Evolutionary conservation across 2,888 invertebrate species (phyloP), one percentile per base, ranked within the genome.

Genomic region (Zhengitettix transpicula): DNA sequence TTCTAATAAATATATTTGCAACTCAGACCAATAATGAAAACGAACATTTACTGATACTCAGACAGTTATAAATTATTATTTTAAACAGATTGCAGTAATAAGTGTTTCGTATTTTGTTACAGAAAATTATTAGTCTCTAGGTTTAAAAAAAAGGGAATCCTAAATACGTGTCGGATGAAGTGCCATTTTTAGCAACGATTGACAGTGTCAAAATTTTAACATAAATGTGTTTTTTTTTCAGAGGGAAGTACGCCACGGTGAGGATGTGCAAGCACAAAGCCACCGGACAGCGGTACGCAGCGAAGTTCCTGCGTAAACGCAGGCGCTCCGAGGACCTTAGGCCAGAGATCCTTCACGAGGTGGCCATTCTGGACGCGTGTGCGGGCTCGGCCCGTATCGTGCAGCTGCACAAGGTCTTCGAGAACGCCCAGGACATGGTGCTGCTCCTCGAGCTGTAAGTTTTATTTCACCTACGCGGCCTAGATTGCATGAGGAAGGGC

Each of bases 391-490:
- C 78, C 10, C 71, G 78, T 58, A 76, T 82, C 62, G 80, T 81
- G 14, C 74, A 76, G 52, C 73, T 82, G 57, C 75, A 79, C 65
- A 78, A 80, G 67, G 79, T 81, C 53, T 81, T 76, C 68, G 81
- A 82, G 68, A 79, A 79, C 10, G 72, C 72, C 61, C 72, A 73
- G 57, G 81, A 82, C 68, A 77, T 80, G 70, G 76, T 81, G 60
- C 74, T 82, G 60, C 76, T 82, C 63, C 75, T 81, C 54, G 81
- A 82, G 71, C 72, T 81, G 81, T 81, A 69, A 80, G 80, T 72
- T 53, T 42, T 11, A 10, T 42, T 44, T 28, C 47, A 47, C 47
- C 2, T 47, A 14, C 47, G 5, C 8, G 14, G n/a, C n/a, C n/a
- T n/a, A n/a, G n/a, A n/a, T n/a, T n/a, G n/a, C n/a, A n/a, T n/a